Evolutionary conservation across 2,888 invertebrate genomes (phyloP).

Genomic region (Proisotoma minuta): DNA sequence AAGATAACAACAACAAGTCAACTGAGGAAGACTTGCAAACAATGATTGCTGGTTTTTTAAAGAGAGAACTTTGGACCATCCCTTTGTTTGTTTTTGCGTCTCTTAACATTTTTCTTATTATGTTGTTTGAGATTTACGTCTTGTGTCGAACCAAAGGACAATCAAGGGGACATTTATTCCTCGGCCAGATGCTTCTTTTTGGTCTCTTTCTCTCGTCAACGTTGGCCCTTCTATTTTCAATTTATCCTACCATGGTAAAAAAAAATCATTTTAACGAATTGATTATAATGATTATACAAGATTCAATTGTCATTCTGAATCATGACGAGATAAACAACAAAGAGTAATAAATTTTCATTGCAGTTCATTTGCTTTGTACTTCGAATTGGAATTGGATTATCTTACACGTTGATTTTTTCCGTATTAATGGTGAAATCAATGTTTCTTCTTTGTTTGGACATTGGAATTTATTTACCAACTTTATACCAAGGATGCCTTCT

Average conservation of each 20-base stretch:
- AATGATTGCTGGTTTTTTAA: conserved; percentile 43
- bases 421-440: conserved; percentile 90
- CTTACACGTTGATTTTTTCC: conserved; percentile 77
- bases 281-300: background rate
- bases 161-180: conserved; percentile 75
- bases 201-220: conserved; percentile 78
- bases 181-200: conserved; percentile 75
- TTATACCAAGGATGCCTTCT: conserved; percentile 82
- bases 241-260: conserved; percentile 71
- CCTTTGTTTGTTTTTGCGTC: conserved; percentile 80
- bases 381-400: conserved; percentile 75
- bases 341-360: background rate
- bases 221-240: conserved; percentile 70
- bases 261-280: background rate
- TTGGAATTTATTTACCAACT: conserved; percentile 85
- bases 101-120: conserved; percentile 76
- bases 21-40: conserved; percentile 32
- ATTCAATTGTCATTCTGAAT: background rate
- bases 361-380: conserved; percentile 64
- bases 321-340: background rate
- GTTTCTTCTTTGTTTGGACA: conserved; percentile 83
- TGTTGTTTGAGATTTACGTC: conserved; percentile 76
- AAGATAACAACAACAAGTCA: conserved; percentile 6
- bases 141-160: conserved; percentile 78
- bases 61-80: conserved; percentile 80